phyloP scores from a whole-genome alignment of 2,888 invertebrate genomes.

The Acleris holmiana region DNA sequence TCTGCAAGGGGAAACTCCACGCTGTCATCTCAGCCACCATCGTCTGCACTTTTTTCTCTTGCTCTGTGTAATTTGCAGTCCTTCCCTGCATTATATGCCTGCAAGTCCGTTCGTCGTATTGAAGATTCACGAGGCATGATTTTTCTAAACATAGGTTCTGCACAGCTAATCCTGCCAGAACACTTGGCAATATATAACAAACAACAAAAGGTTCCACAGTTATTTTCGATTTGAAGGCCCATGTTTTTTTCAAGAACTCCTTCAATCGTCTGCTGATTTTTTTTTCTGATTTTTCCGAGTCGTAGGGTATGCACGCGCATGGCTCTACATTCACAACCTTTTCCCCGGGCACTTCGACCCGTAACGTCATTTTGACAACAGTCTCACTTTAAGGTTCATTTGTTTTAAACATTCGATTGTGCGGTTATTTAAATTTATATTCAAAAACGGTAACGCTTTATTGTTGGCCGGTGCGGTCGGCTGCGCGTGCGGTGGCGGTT shows the following conservation, averaged over 20 bases:
- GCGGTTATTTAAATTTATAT: slow-evolving; percentile 11
- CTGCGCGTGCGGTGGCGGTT: slow-evolving; percentile 62
- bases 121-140: slow-evolving; percentile 83
- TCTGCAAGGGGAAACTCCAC: slow-evolving; percentile 84
- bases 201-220: slow-evolving; percentile 89
- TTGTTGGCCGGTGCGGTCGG: slow-evolving; percentile 41
- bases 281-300: slow-evolving; percentile 62
- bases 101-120: slow-evolving; percentile 82
- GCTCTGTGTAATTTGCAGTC: slow-evolving; percentile 67
- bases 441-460: background rate
- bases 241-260: slow-evolving; percentile 68
- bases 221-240: slow-evolving; percentile 71
- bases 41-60: slow-evolving; percentile 77
- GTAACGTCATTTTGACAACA: slow-evolving; percentile 76
- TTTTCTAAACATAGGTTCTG: slow-evolving; percentile 84
- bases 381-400: slow-evolving; percentile 66
- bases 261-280: slow-evolving; percentile 69
- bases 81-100: slow-evolving; percentile 75
- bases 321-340: slow-evolving; percentile 70
- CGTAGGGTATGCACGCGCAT: slow-evolving; percentile 69
- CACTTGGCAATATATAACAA: slow-evolving; percentile 87
- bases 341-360: slow-evolving; percentile 78
- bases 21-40: slow-evolving; percentile 84
- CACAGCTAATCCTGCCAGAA: slow-evolving; percentile 86
- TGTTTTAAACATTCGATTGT: slow-evolving; percentile 51